phyloP scores from a whole-genome alignment of 1,140 invertebrate species.

The Chelonus insularis region DNA sequence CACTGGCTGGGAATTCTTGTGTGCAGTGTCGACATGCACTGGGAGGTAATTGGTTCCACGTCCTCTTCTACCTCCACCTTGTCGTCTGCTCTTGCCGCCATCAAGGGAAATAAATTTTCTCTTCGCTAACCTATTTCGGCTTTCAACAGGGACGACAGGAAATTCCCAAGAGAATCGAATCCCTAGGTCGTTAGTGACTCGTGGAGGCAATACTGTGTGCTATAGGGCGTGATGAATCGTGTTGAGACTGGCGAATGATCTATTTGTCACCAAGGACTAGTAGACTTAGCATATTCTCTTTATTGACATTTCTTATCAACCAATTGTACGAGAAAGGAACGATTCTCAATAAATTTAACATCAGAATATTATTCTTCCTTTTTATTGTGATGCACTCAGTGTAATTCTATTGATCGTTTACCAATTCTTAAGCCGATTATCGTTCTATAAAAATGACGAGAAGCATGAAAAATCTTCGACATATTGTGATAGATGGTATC shows the following conservation, averaged over 20 bases:
- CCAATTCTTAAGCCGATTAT: neutral
- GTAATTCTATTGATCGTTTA: too few species aligned
- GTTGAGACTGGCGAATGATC: neutral
- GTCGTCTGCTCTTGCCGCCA: neutral
- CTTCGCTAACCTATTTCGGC: constrained; percentile 24
- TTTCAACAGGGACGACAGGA: constrained; percentile 22
- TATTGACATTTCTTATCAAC: neutral
- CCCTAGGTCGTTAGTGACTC: constrained; percentile 16
- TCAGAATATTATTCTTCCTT: neutral
- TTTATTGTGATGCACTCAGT: neutral
- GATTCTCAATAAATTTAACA: too few species aligned
- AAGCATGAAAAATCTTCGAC: neutral
- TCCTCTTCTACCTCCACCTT: constrained; percentile 5
- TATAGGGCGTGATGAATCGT: constrained; percentile 7
- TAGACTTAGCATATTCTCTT: neutral
- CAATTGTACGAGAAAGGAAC: too few species aligned
- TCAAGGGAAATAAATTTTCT: constrained; percentile 32
- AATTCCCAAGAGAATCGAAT: constrained; percentile 26
- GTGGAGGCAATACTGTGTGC: neutral
- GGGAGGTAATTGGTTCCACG: constrained; percentile 18
- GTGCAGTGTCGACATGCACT: constrained; percentile 17
- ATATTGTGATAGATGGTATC: neutral
- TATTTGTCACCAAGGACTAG: constrained; percentile 8
- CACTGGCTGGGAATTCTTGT: constrained; percentile 3
- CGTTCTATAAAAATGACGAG: neutral